Evolutionary conservation across 2,797 vertebrate genomes (phyloP).

Genomic region (Sebastes kiyomatsui): DNA sequence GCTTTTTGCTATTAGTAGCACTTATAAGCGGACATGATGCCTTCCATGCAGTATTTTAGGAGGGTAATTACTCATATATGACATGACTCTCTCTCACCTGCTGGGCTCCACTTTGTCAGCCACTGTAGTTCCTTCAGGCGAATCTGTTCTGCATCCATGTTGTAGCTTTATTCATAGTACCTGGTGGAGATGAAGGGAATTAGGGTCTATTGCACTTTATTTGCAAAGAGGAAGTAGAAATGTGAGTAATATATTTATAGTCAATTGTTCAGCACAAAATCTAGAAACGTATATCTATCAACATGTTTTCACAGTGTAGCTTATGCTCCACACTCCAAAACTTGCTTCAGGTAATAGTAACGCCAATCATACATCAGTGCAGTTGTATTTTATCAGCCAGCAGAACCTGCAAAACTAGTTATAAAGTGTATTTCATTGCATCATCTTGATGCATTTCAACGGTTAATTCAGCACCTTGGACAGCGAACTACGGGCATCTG

Average conservation of each 20-base stretch:
- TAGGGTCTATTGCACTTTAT: neutral
- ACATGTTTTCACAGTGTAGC: neutral
- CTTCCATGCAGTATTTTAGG: neutral
- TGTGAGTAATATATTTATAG: neutral
- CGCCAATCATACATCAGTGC: neutral
- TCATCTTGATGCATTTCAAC: neutral
- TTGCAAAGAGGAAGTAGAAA: neutral
- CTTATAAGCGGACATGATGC: neutral
- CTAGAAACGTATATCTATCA: neutral
- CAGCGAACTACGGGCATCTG: neutral
- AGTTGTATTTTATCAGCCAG: neutral
- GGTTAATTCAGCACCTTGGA: neutral
- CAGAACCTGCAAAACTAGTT: neutral
- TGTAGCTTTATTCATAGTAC: neutral
- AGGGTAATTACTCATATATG: slow-evolving; percentile 10
- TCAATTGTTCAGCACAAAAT: neutral
- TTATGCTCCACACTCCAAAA: neutral
- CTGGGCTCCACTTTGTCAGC: neutral
- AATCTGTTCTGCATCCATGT: neutral
- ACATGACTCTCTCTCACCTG: slow-evolving; percentile 7
- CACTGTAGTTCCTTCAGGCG: neutral
- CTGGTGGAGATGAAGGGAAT: neutral
- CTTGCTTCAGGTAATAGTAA: neutral
- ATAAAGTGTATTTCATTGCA: neutral
- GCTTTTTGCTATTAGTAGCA: neutral